These are phyloP conservation scores for Leistus spinibarbis DNA, from an alignment of 2,888 invertebrate species.

Conservation along the genomic window DNA sequence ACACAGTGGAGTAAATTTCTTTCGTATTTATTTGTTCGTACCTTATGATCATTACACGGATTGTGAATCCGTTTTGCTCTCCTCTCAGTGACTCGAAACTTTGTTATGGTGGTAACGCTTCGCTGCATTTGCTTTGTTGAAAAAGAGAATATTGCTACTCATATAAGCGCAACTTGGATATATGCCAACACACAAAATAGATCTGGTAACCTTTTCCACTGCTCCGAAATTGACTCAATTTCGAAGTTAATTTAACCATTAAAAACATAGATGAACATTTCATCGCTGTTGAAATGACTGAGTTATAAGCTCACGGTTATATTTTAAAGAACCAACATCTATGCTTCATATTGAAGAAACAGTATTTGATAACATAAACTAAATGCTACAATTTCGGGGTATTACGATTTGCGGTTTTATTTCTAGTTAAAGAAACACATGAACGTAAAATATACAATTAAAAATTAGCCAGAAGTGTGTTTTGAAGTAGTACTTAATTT, in stretches of 20 bases:
- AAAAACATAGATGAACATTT: not conserved
- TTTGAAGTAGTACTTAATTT: too few species aligned
- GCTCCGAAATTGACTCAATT: not conserved
- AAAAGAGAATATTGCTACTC: conserved; percentile 12
- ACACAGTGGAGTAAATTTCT: conserved; percentile 8
- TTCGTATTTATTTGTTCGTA: conserved; percentile 25
- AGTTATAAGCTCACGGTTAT: too few species aligned
- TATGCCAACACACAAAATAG: conserved; percentile 2
- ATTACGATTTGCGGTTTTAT: too few species aligned
- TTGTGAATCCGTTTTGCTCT: conserved; percentile 26
- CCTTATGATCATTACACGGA: conserved; percentile 32
- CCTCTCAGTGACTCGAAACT: conserved; percentile 33
- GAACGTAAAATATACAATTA: too few species aligned
- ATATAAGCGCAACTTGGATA: not conserved
- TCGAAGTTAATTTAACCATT: not conserved
- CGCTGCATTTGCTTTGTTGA: conserved; percentile 27
- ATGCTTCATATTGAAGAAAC: too few species aligned
- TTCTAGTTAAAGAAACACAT: too few species aligned
- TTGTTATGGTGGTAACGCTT: conserved; percentile 38
- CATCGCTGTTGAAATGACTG: not conserved
- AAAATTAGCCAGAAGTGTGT: too few species aligned
- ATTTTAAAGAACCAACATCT: too few species aligned
- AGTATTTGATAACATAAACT: too few species aligned
- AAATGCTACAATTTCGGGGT: too few species aligned
- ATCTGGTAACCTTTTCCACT: not conserved